A percentile compares a stretch with the other conserved stretches of the same genome.
These are phyloP conservation scores for Byasa hedistus DNA, from an alignment of 2,888 invertebrate species.

Conservation along the genomic window DNA sequence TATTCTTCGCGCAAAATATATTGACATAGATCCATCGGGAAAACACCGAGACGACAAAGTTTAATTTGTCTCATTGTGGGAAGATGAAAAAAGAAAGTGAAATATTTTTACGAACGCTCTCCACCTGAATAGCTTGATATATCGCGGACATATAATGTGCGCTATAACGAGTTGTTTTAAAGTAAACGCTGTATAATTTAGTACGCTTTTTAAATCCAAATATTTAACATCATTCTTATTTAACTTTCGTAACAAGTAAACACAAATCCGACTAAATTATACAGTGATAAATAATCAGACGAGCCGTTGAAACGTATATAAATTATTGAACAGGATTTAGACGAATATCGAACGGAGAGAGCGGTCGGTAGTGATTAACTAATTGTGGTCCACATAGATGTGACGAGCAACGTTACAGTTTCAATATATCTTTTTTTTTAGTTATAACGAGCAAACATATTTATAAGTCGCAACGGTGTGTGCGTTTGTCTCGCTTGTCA, in stretches of 20 bases:
- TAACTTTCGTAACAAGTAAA: too few species aligned
- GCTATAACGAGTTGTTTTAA: too few species aligned
- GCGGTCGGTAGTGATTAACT: background rate
- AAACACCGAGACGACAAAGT: conserved; percentile 48
- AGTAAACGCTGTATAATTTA: too few species aligned
- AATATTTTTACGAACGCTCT: conserved; percentile 19
- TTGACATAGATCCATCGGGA: conserved; percentile 67
- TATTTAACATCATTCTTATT: too few species aligned
- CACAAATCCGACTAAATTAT: background rate
- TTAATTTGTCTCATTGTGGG: conserved; percentile 30
- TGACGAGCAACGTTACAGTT: too few species aligned
- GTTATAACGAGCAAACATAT: too few species aligned
- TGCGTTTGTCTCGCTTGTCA: conserved; percentile 6
- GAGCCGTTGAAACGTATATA: background rate
- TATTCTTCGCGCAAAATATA: conserved; percentile 61
- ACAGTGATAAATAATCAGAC: background rate
- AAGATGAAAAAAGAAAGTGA: conserved; percentile 19
- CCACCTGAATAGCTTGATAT: conserved; percentile 23
- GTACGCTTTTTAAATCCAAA: too few species aligned
- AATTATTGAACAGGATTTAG: background rate
- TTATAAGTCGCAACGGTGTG: background rate
- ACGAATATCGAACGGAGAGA: background rate
- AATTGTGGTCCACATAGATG: background rate
- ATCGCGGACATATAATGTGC: too few species aligned
- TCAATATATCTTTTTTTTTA: too few species aligned